Percentiles rank a stretch among this genome's conserved stretches.
Evolutionary conservation across 2,888 invertebrate genomes (phyloP).

Genomic region (Phaonia tiefii): DNA sequence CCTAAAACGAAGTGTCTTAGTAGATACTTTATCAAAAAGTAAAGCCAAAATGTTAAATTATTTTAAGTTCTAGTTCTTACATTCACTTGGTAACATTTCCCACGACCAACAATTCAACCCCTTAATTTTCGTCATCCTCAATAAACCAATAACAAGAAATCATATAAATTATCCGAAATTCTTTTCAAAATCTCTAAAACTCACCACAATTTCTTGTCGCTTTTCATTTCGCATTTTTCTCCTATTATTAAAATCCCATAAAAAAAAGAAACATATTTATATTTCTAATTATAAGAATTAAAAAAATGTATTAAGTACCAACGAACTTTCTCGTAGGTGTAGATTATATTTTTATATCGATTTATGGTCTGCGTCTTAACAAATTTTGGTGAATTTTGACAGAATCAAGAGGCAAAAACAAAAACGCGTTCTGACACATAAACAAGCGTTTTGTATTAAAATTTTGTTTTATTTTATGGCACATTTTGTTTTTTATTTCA

Average conservation of each 20-base stretch:
- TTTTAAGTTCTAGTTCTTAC: no score
- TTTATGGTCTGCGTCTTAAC: neutral
- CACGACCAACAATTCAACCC: no score
- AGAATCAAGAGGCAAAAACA: neutral
- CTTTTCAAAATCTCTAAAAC: neutral
- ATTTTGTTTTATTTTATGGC: neutral
- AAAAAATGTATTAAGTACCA: neutral
- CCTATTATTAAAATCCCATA: conserved; percentile 27
- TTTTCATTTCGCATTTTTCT: conserved; percentile 5
- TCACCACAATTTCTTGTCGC: conserved; percentile 19
- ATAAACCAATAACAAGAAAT: no score
- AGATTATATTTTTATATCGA: neutral
- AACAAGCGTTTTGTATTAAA: neutral
- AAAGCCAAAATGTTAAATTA: no score
- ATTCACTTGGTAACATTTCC: no score
- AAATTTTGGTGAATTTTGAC: neutral
- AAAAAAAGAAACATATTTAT: neutral
- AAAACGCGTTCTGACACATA: neutral
- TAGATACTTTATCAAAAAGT: no score
- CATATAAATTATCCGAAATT: neutral
- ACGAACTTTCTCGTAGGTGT: conserved; percentile 47
- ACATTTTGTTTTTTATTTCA: neutral
- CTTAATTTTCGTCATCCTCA: no score
- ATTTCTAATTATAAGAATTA: conserved; percentile 8
- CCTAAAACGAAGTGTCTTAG: no score